phyloP scores from a whole-genome alignment of 35 echinoderm and acorn worm species.

The Amphiura filiformis region DNA sequence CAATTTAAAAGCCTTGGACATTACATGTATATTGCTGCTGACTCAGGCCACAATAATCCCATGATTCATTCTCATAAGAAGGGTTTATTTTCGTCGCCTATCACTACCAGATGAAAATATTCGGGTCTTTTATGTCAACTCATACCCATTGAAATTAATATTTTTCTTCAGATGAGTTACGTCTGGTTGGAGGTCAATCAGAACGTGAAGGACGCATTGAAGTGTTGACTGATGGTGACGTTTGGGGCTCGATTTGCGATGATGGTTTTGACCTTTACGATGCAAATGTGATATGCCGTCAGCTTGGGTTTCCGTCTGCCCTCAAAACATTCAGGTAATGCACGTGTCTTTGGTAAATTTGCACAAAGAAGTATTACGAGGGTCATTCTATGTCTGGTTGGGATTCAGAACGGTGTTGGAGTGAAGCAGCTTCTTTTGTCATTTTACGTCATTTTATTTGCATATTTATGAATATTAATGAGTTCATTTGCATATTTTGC shows the following conservation, averaged over 20 bases:
- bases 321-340: neutral
- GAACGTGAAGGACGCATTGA: slow-evolving; percentile 31
- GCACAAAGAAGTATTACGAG: neutral
- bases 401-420: neutral
- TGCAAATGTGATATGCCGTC: slow-evolving; percentile 17
- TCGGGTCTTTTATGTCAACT: no score
- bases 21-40: no score
- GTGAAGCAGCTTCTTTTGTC: no score
- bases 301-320: slow-evolving; percentile 18
- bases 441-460: no score
- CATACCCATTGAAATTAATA: no score
- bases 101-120: no score
- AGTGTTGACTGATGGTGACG: slow-evolving; percentile 12
- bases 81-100: no score
- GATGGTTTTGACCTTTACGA: slow-evolving; percentile 19
- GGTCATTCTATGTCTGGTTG: neutral
- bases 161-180: slow-evolving; percentile 19
- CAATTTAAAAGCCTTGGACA: no score
- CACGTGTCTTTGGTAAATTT: neutral
- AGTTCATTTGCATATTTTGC: no score
- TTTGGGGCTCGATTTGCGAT: slow-evolving; percentile 23
- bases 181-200: slow-evolving; percentile 21
- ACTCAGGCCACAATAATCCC: no score
- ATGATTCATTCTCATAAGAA: no score
- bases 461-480: no score